Evolutionary conservation across 1,140 invertebrate genomes (phyloP), one percentile per base, ranked within the genome.

Genomic region (Spodoptera frugiperda): DNA sequence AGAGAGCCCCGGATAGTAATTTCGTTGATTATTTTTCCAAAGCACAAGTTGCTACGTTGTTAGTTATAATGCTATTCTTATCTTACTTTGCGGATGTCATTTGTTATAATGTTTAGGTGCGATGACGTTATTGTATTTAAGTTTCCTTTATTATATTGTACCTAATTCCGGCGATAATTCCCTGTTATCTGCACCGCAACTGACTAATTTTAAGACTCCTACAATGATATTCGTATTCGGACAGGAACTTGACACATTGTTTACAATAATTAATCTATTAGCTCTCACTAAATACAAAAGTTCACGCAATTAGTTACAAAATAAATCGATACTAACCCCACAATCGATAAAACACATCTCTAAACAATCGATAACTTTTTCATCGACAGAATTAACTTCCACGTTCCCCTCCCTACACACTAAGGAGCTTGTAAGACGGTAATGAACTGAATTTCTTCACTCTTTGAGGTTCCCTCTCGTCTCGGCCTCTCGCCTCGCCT

Each of bases 371-470:
- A 17, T 9, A 55, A 15, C 39, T 46, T 55, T n/a, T 44, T 19
- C n/a, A 57, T 55, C 53, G 53, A 71, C 12, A 54, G 33, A 39
- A 19, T 15, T 17, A 44, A 11, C n/a, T 15, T 2, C n/a, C 39
- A 44, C 15, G 15, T 33, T 80, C 78, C 67, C 68, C 81, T 79
- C 89, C 79, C 88, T 92, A 89, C 54, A 21, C 33, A 11, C 61
- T 72, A 86, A 87, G 86, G 70, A 83, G 80, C 77, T 82, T 70
- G 84, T 87, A 91, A 89, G 89, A 91, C 91, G 83, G 88, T 92
- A 92, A 91, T 92, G 89, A 92, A 90, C 84, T 90, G 89, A 84
- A 89, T 87, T 86, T 81, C 54, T 79, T 78, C 80, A 79, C 84
- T 87, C 88, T 90, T 89, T 89, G 88, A 90, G 78, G 82, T 74